Evolutionary conservation across 2,113 vertebrate species (phyloP).

Genomic region (Mola mola): DNA sequence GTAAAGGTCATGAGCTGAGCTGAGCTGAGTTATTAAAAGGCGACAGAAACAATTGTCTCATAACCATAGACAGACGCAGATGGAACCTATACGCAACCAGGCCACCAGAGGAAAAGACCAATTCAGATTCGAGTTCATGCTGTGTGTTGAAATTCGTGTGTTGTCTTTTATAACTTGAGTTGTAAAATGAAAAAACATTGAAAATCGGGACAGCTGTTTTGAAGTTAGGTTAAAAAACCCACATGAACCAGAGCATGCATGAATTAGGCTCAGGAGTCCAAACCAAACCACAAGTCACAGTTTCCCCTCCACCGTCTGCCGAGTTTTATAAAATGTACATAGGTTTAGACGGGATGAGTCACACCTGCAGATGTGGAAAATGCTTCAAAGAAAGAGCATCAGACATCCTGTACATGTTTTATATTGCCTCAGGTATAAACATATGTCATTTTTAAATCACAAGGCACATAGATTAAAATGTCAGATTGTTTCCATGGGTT

Average conservation of each 20-base stretch:
- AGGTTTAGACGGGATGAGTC: background rate
- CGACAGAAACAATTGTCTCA: background rate
- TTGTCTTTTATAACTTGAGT: background rate
- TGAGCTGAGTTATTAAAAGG: background rate
- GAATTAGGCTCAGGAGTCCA: background rate
- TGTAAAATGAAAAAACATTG: too few species aligned
- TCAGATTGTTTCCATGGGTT: too few species aligned
- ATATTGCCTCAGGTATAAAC: background rate
- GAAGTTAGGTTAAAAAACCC: too few species aligned
- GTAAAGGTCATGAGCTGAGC: background rate
- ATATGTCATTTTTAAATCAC: background rate
- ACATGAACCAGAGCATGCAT: constrained; percentile 5
- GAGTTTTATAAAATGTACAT: constrained; percentile 14
- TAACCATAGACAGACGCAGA: background rate
- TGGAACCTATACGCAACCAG: background rate
- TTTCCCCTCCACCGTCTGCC: constrained; percentile 26
- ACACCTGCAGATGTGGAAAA: background rate
- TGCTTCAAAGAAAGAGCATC: background rate
- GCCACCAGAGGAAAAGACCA: background rate
- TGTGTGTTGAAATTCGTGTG: background rate
- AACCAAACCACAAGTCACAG: constrained; percentile 8
- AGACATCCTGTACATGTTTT: background rate
- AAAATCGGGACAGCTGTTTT: constrained; percentile 4
- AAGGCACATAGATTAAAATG: background rate
- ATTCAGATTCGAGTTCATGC: constrained; percentile 17